Evolutionary conservation across 64 coral and sea anemone species (phyloP).

Genomic region (Pocillopora verrucosa): DNA sequence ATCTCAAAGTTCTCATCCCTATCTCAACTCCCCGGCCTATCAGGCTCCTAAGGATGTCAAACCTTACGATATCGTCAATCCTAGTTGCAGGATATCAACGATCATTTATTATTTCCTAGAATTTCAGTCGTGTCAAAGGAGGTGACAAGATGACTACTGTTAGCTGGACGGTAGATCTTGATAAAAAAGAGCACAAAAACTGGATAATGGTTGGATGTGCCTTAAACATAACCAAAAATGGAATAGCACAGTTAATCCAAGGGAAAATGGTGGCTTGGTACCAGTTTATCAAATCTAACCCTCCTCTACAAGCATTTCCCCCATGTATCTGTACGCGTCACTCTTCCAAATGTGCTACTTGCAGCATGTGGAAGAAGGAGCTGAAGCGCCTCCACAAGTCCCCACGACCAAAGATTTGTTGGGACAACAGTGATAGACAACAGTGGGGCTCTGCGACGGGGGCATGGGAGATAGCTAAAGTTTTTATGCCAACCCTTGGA

Average conservation of each 20-base stretch:
- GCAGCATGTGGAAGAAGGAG: constrained; percentile 1
- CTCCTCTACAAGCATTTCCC: neutral
- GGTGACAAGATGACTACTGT: neutral
- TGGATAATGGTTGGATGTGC: constrained; percentile 48
- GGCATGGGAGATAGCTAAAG: constrained; percentile 62
- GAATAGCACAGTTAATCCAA: constrained; percentile 23
- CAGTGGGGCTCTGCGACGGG: constrained; percentile 34
- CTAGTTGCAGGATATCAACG: too few relatives aligned
- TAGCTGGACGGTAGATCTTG: neutral
- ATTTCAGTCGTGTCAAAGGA: neutral
- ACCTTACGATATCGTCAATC: too few relatives aligned
- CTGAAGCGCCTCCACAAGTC: constrained; percentile 16
- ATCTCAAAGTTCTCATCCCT: too few relatives aligned
- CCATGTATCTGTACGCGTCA: neutral
- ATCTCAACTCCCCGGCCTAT: too few relatives aligned
- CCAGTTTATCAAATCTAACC: neutral
- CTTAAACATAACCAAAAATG: constrained; percentile 42
- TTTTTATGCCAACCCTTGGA: constrained; percentile 54
- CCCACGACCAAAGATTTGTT: neutral
- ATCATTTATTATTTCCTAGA: too few relatives aligned
- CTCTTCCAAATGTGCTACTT: neutral
- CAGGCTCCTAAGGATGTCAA: too few relatives aligned
- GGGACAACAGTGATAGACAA: constrained; percentile 47
- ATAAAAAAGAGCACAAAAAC: constrained; percentile 42
- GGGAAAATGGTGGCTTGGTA: constrained; percentile 28